phyloP scores from a whole-genome alignment of 2,888 invertebrate species.

The Tanypteryx hageni region DNA sequence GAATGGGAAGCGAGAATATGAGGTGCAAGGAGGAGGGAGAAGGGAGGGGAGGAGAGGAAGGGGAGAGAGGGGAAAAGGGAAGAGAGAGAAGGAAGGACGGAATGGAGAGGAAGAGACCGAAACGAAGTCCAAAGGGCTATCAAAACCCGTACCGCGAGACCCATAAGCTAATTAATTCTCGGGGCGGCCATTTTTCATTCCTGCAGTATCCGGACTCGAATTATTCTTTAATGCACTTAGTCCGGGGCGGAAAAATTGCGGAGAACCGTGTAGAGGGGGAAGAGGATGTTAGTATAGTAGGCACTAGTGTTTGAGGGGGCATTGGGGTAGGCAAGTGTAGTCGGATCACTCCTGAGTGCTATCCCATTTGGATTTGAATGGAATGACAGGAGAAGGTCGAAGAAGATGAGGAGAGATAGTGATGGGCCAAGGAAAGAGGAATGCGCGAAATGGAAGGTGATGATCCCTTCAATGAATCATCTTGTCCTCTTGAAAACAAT shows the following conservation, averaged over 20 bases:
- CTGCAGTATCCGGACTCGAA: conserved; percentile 58
- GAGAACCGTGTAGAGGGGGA: not conserved
- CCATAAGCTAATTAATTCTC: conserved; percentile 64
- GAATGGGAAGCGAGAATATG: not conserved
- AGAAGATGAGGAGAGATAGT: no score
- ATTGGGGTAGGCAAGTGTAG: not conserved
- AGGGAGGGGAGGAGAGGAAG: not conserved
- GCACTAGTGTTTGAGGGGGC: not conserved
- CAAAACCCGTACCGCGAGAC: conserved; percentile 63
- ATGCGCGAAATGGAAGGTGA: no score
- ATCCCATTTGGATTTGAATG: no score
- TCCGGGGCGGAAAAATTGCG: not conserved
- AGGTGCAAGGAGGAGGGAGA: not conserved
- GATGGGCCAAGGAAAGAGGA: no score
- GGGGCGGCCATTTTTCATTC: conserved; percentile 59
- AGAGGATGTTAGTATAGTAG: not conserved
- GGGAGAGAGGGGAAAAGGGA: not conserved
- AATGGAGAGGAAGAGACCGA: not conserved
- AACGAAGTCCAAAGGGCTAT: conserved; percentile 55
- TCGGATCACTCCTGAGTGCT: no score
- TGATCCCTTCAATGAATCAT: no score
- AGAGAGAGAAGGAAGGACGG: not conserved
- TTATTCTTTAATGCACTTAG: conserved; percentile 59
- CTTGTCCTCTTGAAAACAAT: no score
- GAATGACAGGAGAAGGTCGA: no score